Base-by-base conservation (phyloP, 1,140 invertebrate species). In the Physella acuta region DNA sequence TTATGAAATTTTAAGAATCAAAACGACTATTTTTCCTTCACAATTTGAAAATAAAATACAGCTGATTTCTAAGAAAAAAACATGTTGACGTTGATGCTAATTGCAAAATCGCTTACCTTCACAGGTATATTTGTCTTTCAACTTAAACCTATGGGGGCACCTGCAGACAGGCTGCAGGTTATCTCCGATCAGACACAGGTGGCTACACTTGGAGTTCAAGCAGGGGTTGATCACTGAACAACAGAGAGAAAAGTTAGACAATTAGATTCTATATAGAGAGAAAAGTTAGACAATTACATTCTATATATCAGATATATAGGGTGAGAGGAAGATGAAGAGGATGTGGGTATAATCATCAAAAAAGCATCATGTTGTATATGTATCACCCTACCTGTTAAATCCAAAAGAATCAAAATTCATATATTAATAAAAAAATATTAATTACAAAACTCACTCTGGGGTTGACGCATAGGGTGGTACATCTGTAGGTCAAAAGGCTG, bases 401-500 rank as follows among this genome's bases (percentile, higher is more conserved):
- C n/a, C n/a, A n/a, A n/a, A n/a, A n/a, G n/a, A n/a, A n/a, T n/a
- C n/a, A n/a, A n/a, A n/a, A n/a, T n/a, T n/a, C n/a, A n/a, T n/a
- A n/a, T n/a, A n/a, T n/a, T n/a, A n/a, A n/a, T n/a, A n/a, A n/a
- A n/a, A n/a, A n/a, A n/a, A n/a, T n/a, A n/a, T n/a, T n/a, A n/a
- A n/a, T n/a, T n/a, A n/a, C n/a, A n/a, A n/a, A 14, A 62, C 73
- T 79, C 77, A 88, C 87, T 85, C 76, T 83, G 76, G 39, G 88
- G 88, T 81, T 95, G 93, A 39, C 91, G 86, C 34, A 88, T 89
- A 0, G 92, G 92, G 87, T 95, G 94, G 70, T 89, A 90, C 2
- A 95, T 88, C 61, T 93, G 88, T 51, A 95, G 86, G 81, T 94
- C 93, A 92, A 96, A 95, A 3, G 94, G 94, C 68, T 93, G 88